Base-by-base conservation (phyloP, 2,113 vertebrate species). In the Rhinichthys klamathensis region DNA sequence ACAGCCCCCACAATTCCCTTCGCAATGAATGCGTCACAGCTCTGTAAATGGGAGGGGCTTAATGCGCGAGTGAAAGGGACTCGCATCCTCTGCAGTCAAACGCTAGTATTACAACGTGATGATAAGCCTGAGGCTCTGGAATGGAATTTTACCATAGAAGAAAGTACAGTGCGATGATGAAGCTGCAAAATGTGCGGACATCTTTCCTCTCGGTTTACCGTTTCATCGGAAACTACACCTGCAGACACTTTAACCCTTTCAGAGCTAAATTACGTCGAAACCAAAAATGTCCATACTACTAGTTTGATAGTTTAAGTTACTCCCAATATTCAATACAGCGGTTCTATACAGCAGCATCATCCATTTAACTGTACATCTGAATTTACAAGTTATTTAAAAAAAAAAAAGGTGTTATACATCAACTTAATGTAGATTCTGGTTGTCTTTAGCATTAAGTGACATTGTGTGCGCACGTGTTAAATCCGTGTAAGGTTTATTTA, bases 1-100 rank as follows among this genome's bases (percentile, higher is more conserved):
- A 82, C 90, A 90, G 5, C 74, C 83, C 86, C 90, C 90, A 86
- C 6, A 35, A 25, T 18, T 23, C 51, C 0, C 38, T 38, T 21
- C 58, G 10, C 4, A 1, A 4, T 9, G 65, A 80, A 51, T 9
- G 69, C 27, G 67, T 60, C 78, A 74, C 21, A 21, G 35, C 70
- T 3, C 32, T 16, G n/a, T 16, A 12, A 67, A 13, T 41, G 30
- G 84, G 87, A 77, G 67, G 82, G 58, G 86, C 6, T 72, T 82
- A 83, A 3, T 4, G 30, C 16, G 65, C 46, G 32, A 35, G 1
- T 51, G 10, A 41, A 75, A 23, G 30, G 3, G 23, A 38, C 65
- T 23, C 65, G 67, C 80, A 82, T 56, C 80, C 80, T 82, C 65
- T 82, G 63, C 80, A 82, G 80, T 72, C 25, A 69, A 25, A 23